Conservation (phyloP, 2,113 vertebrate genomes). For the Apteryx mantelli region DNA sequence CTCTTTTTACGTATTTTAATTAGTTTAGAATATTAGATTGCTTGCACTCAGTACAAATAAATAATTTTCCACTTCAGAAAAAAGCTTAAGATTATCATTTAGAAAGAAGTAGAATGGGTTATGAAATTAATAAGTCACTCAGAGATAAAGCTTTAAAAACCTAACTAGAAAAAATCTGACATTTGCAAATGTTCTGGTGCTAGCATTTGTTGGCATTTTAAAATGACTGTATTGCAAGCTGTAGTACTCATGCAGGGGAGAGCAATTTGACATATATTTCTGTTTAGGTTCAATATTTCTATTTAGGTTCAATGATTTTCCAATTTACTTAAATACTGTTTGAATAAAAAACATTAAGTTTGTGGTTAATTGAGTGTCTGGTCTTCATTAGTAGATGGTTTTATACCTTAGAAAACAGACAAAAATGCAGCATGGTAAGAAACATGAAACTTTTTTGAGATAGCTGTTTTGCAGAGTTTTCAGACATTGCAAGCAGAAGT, state of each 20-base stretch:
- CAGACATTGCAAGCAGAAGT: background rate
- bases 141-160: background rate
- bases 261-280: background rate
- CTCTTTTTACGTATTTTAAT: background rate
- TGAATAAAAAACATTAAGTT: background rate
- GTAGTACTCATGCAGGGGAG: background rate
- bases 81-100: background rate
- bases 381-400: background rate
- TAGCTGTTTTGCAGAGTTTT: background rate
- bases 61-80: background rate
- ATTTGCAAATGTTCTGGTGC: background rate
- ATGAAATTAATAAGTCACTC: background rate
- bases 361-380: background rate
- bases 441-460: background rate
- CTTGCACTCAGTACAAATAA: conserved; percentile 20
- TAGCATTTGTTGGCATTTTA: background rate
- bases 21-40: background rate
- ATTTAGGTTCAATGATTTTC: background rate
- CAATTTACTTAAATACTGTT: background rate
- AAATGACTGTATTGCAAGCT: background rate
- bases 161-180: background rate
- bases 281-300: background rate
- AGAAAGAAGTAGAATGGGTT: background rate
- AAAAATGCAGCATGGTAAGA: background rate
- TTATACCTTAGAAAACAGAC: background rate